Conservation (phyloP, 2,888 invertebrate genomes). For the Caenorhabditis virilis region DNA sequence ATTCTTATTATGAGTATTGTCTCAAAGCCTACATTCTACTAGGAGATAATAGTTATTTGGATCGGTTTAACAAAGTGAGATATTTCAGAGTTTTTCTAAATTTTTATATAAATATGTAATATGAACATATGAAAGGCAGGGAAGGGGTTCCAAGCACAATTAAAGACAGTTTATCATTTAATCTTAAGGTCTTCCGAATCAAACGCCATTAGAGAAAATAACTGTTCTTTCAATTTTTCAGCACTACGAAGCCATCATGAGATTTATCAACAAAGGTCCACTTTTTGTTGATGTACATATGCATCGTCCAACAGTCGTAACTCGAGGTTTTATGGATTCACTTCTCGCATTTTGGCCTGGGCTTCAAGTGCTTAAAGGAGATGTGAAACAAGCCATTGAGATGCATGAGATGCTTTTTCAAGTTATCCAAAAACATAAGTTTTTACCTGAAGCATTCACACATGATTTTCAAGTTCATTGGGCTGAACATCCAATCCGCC, state of each 20-base stretch:
- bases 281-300: slow-evolving; percentile 90
- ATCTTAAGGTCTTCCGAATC: no score
- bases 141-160: no score
- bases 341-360: slow-evolving; percentile 98
- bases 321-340: slow-evolving; percentile 95
- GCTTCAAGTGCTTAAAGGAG: slow-evolving; percentile 80
- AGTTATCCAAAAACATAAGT: slow-evolving; percentile 94
- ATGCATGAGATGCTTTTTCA: slow-evolving; percentile 98
- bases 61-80: slow-evolving; percentile 80
- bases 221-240: slow-evolving; percentile 37
- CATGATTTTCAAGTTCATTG: slow-evolving; percentile 97
- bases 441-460: slow-evolving; percentile 97
- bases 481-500: slow-evolving; percentile 91
- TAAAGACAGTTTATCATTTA: no score
- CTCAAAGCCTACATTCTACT: slow-evolving; percentile 94
- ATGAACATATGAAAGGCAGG: no score
- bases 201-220: no score
- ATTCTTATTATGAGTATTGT: slow-evolving; percentile 97
- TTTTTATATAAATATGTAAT: no score
- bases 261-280: slow-evolving; percentile 92
- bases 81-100: not conserved
- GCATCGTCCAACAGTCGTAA: slow-evolving; percentile 91
- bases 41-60: slow-evolving; percentile 86
- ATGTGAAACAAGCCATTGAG: slow-evolving; percentile 95
- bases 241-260: slow-evolving; percentile 66